A percentile compares a stretch with the other conserved stretches of the same genome.
Evolutionary conservation across 2,113 vertebrate species (phyloP).

Genomic region (Illadopsis cleaveri): DNA sequence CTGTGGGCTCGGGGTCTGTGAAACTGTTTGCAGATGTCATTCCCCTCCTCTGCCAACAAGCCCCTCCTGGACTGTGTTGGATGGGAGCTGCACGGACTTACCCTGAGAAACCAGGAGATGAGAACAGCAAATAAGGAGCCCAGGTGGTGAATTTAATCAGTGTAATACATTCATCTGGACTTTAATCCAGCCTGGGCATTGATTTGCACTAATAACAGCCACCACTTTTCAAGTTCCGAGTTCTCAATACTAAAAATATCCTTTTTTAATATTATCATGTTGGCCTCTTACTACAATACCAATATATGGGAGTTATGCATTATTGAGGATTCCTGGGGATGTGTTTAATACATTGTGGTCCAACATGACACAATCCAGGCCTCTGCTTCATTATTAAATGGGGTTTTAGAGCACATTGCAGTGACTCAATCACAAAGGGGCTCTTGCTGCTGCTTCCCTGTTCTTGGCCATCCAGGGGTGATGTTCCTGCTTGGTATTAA

Average conservation of each 20-base stretch:
- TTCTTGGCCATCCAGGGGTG: background rate
- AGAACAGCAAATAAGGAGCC: background rate
- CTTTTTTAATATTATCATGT: background rate
- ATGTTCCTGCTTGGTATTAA: background rate
- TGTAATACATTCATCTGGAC: background rate
- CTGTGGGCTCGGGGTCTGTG: background rate
- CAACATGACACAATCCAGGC: background rate
- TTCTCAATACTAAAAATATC: background rate
- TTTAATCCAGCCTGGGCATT: background rate
- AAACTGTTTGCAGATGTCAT: background rate
- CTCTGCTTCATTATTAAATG: background rate
- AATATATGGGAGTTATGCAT: background rate
- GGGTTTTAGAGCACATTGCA: background rate
- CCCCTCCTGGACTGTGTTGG: background rate
- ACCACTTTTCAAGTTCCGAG: background rate
- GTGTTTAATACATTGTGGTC: background rate
- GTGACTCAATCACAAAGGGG: background rate
- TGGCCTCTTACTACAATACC: background rate
- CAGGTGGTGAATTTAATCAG: background rate
- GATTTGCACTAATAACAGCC: background rate
- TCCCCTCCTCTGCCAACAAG: background rate
- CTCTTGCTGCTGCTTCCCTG: background rate
- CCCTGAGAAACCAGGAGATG: background rate
- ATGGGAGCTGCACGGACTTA: background rate
- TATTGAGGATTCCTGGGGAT: background rate